A percentile compares a stretch with the other conserved stretches of the same genome.
phyloP scores from a whole-genome alignment of 2,888 invertebrate species.

The Sabatieria punctata region DNA sequence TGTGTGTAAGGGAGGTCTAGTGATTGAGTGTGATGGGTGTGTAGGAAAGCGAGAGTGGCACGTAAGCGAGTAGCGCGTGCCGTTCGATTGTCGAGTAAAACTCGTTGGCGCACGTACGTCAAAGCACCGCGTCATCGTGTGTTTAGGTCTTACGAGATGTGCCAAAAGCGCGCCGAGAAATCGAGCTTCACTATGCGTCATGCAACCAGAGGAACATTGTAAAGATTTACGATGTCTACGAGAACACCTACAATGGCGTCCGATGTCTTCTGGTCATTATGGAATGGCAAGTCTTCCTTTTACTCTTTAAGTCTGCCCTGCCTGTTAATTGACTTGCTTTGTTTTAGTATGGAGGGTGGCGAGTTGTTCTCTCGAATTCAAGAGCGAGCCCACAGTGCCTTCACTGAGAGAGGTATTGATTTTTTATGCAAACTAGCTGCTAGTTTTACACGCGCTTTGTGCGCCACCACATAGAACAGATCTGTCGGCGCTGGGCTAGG shows the following conservation, averaged over 20 bases:
- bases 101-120: too few relatives aligned
- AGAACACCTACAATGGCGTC: slow-evolving; percentile 78
- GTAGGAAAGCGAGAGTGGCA: too few relatives aligned
- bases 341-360: slow-evolving; percentile 77
- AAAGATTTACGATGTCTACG: slow-evolving; percentile 77
- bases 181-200: slow-evolving; percentile 84
- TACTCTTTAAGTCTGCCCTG: neutral
- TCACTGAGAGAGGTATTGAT: slow-evolving; percentile 65
- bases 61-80: too few relatives aligned
- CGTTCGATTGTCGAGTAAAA: too few relatives aligned
- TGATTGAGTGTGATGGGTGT: too few relatives aligned
- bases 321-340: slow-evolving; percentile 1
- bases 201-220: slow-evolving; percentile 82
- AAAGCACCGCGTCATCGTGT: too few relatives aligned
- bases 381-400: slow-evolving; percentile 77
- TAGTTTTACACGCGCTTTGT: too few relatives aligned
- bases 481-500: too few relatives aligned
- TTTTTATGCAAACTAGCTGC: too few relatives aligned
- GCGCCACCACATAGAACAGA: too few relatives aligned
- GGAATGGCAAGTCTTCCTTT: slow-evolving; percentile 57
- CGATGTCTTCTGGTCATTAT: slow-evolving; percentile 90
- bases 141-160: slow-evolving; percentile 67
- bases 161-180: slow-evolving; percentile 76
- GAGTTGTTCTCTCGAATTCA: slow-evolving; percentile 93
- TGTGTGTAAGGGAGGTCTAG: too few relatives aligned